These are phyloP conservation scores for Seriola dumerili DNA, from an alignment of 2,113 vertebrate genomes.

Conservation along the genomic window DNA sequence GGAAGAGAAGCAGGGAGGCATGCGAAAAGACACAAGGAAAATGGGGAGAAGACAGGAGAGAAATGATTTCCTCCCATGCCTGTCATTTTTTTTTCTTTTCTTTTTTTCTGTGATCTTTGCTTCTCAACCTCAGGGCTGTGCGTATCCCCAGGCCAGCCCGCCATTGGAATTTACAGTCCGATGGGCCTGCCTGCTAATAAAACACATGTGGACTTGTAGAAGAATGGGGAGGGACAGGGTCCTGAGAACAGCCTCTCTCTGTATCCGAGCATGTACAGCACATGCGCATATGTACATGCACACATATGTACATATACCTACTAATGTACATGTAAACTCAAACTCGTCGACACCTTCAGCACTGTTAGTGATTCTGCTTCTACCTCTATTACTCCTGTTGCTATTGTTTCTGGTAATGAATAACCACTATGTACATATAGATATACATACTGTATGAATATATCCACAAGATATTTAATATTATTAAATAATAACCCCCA, in stretches of 20 bases:
- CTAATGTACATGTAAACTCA: conserved; percentile 11
- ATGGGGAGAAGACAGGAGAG: conserved; percentile 8
- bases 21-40: neutral
- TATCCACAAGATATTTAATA: neutral
- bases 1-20: neutral
- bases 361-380: neutral
- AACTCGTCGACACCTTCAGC: neutral
- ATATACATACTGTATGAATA: neutral
- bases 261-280: conserved; percentile 33
- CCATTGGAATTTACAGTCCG: conserved; percentile 82
- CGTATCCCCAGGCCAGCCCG: conserved; percentile 67
- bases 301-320: conserved; percentile 8
- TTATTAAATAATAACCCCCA: no score
- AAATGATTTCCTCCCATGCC: conserved; percentile 51
- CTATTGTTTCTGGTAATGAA: neutral
- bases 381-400: neutral
- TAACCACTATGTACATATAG: neutral
- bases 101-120: conserved; percentile 54
- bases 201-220: conserved; percentile 85
- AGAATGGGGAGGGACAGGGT: conserved; percentile 76
- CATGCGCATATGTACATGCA: conserved; percentile 1
- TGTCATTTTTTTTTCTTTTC: conserved; percentile 44
- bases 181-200: conserved; percentile 81
- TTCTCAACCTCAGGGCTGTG: conserved; percentile 55
- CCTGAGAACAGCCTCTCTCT: conserved; percentile 67